A percentile compares a stretch with the other conserved stretches of the same genome.
Evolutionary conservation across 30 jellyfish, hydroid and myxozoan genomes (phyloP).

Genomic region (Haliclystus octoradiatus): DNA sequence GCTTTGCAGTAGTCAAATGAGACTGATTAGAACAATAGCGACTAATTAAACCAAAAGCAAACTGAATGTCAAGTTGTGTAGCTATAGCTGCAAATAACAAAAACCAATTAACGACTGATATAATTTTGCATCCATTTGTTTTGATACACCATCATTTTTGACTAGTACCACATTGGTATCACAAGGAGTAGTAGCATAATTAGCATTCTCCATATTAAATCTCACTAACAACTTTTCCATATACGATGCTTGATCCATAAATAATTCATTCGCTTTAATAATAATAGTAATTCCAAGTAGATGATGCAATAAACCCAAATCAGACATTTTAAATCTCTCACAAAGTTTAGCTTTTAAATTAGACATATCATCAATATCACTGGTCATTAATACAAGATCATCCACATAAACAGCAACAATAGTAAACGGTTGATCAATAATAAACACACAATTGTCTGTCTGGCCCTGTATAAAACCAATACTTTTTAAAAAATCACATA

Average conservation of each 20-base stretch:
- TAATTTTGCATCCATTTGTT: background rate
- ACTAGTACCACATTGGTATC: background rate
- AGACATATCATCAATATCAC: background rate
- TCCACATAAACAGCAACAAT: slow-evolving; percentile 6
- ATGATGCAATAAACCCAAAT: background rate
- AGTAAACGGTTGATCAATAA: background rate
- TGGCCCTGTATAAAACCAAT: slow-evolving; percentile 1
- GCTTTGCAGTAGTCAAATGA: background rate
- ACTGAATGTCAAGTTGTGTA: background rate
- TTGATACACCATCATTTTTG: background rate
- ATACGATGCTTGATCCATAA: background rate
- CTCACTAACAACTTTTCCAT: background rate
- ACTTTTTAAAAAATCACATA: background rate
- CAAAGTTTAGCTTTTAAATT: too few relatives aligned
- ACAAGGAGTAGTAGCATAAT: background rate
- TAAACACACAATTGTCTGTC: slow-evolving; percentile 4
- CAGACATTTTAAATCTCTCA: background rate
- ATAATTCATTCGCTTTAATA: background rate
- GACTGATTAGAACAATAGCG: background rate
- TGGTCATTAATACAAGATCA: slow-evolving; percentile 9
- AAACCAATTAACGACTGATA: background rate
- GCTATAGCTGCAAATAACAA: background rate
- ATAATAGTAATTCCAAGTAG: background rate
- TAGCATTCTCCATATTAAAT: background rate
- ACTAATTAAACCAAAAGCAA: background rate